phyloP scores from a whole-genome alignment of 2,113 vertebrate genomes.

The Dicaeum eximium region DNA sequence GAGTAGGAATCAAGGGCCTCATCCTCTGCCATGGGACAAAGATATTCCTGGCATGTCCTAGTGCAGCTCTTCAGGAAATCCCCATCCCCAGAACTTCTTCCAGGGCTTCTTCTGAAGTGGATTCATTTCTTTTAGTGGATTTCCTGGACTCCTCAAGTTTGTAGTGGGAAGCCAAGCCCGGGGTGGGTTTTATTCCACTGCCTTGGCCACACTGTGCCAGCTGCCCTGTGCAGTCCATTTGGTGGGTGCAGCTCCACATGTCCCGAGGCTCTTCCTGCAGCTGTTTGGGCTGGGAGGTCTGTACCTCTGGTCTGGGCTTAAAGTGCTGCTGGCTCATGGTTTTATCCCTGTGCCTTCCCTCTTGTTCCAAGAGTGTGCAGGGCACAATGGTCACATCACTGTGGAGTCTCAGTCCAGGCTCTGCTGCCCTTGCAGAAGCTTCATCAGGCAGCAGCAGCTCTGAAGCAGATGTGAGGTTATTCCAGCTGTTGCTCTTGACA shows the following conservation, averaged over 20 bases:
- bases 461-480: not conserved
- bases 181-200: not conserved
- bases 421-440: not conserved
- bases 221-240: not conserved
- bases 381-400: fast-evolving
- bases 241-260: not conserved
- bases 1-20: not conserved
- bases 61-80: not conserved
- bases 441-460: not conserved
- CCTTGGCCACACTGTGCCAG: not conserved
- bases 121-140: not conserved
- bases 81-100: not conserved
- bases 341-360: not conserved
- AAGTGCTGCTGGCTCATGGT: not conserved
- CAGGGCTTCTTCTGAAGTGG: not conserved
- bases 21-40: fast-evolving
- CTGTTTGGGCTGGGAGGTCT: not conserved
- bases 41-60: not conserved
- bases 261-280: not conserved
- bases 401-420: not conserved
- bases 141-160: not conserved
- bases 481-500: not conserved
- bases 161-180: not conserved
- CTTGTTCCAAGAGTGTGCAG: not conserved
- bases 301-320: not conserved